Conservation (phyloP, 2,888 invertebrate genomes). For the Pherbina coryleti region DNA sequence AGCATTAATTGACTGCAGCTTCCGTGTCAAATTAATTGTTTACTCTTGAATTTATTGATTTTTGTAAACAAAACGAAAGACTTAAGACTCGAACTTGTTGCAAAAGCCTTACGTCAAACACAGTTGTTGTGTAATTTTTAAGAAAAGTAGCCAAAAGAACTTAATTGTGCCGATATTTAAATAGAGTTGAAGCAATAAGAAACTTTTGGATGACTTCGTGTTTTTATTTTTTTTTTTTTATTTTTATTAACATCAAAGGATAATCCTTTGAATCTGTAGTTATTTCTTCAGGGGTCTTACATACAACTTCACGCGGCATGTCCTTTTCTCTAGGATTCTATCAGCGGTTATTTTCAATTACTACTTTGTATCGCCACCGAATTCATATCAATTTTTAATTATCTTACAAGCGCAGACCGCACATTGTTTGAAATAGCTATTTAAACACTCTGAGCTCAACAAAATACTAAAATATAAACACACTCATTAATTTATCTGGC, state of each 20-base stretch:
- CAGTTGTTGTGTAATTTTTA: too few relatives aligned
- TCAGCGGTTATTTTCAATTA: too few relatives aligned
- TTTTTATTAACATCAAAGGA: too few relatives aligned
- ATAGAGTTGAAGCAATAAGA: background rate
- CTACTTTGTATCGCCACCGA: too few relatives aligned
- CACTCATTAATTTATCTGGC: constrained; percentile 30
- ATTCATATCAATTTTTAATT: too few relatives aligned
- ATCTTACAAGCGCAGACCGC: background rate
- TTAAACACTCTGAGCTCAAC: background rate
- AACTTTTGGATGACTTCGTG: background rate
- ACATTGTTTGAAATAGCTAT: background rate
- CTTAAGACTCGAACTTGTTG: constrained; percentile 8
- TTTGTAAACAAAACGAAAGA: constrained; percentile 3
- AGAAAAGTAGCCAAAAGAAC: too few relatives aligned
- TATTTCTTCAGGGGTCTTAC: too few relatives aligned
- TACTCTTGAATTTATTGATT: background rate
- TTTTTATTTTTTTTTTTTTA: background rate
- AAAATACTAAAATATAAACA: constrained; percentile 14
- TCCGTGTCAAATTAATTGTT: constrained; percentile 23
- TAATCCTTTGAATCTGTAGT: too few relatives aligned
- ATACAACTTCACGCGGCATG: too few relatives aligned
- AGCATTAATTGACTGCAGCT: constrained; percentile 40
- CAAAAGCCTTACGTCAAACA: too few relatives aligned
- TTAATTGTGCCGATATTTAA: background rate
- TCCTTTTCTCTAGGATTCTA: too few relatives aligned